phyloP scores from a whole-genome alignment of 2,797 vertebrate species.

The Cirrhinus molitorella region DNA sequence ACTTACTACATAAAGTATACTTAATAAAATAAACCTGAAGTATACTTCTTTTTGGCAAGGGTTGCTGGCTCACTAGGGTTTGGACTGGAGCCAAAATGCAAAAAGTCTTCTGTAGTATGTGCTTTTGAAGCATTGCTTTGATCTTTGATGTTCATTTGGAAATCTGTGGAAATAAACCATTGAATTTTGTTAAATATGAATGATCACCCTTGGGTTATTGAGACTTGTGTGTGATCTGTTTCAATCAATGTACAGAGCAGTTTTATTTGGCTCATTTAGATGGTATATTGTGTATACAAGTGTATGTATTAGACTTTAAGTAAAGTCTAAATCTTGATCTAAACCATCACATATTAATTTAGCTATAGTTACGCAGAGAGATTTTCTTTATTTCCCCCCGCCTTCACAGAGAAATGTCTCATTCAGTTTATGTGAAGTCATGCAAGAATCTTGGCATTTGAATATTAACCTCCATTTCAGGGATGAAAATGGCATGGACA shows the following conservation, averaged over 20 bases:
- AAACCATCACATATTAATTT: not conserved
- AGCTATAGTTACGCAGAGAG: not conserved
- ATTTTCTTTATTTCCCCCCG: not conserved
- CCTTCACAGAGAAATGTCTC: not conserved
- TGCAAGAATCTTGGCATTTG: constrained; percentile 47
- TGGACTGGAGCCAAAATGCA: not conserved
- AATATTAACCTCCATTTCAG: constrained; percentile 55
- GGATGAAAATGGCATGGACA: constrained; percentile 56
- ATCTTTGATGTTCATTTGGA: constrained; percentile 43
- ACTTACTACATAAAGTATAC: too few species aligned
- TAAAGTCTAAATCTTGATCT: not conserved
- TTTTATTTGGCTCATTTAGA: not conserved
- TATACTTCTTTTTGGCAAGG: too few species aligned
- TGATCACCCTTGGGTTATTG: too few species aligned
- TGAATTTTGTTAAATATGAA: too few species aligned
- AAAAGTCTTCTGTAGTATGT: not conserved
- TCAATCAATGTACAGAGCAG: not conserved
- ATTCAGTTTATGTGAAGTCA: constrained; percentile 31
- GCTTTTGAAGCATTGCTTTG: not conserved
- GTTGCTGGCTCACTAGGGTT: not conserved
- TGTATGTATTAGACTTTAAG: not conserved
- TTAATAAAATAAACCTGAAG: too few species aligned
- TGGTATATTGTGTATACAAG: not conserved
- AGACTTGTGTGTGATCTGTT: not conserved
- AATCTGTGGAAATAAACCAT: not conserved